Percentiles rank a stretch among this genome's conserved stretches.
These are phyloP conservation scores for Bombylius major DNA, from an alignment of 2,888 invertebrate genomes.

Conservation along the genomic window DNA sequence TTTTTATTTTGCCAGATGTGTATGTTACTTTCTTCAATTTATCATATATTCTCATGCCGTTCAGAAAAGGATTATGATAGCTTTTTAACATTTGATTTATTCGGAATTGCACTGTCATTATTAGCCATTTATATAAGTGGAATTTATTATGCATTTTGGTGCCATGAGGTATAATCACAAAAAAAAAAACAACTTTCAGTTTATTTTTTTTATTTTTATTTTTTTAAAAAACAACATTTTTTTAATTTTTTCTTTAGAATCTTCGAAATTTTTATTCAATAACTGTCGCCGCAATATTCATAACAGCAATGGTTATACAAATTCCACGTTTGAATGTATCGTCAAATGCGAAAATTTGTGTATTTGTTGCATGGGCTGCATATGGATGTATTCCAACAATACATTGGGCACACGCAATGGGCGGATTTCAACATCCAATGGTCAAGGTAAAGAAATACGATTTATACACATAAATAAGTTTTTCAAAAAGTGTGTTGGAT, in stretches of 20 bases:
- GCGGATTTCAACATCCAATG: slow-evolving; percentile 73
- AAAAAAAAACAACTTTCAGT: background rate
- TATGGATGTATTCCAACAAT: slow-evolving; percentile 84
- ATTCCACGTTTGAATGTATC: slow-evolving; percentile 59
- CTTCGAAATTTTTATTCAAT: slow-evolving; percentile 70
- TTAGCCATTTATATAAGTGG: slow-evolving; percentile 92
- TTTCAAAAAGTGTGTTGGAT: too few species aligned
- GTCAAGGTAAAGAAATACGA: slow-evolving; percentile 50
- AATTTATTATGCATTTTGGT: slow-evolving; percentile 95
- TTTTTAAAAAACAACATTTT: background rate
- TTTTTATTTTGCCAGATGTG: slow-evolving; percentile 55
- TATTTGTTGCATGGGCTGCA: slow-evolving; percentile 75
- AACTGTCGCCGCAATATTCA: slow-evolving; percentile 69
- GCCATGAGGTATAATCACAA: slow-evolving; percentile 59
- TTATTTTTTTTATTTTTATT: background rate
- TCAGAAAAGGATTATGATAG: slow-evolving; percentile 75
- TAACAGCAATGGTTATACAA: slow-evolving; percentile 66
- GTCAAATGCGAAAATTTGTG: slow-evolving; percentile 58
- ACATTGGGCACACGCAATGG: slow-evolving; percentile 84
- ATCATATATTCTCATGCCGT: slow-evolving; percentile 89
- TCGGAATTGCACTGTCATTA: slow-evolving; percentile 85
- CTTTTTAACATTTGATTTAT: slow-evolving; percentile 81
- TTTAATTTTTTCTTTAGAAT: slow-evolving; percentile 41
- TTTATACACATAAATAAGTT: slow-evolving; percentile 6
- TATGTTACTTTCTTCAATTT: slow-evolving; percentile 82